Conservation (phyloP, 2,888 invertebrate species). For the Piscicola geometra region DNA sequence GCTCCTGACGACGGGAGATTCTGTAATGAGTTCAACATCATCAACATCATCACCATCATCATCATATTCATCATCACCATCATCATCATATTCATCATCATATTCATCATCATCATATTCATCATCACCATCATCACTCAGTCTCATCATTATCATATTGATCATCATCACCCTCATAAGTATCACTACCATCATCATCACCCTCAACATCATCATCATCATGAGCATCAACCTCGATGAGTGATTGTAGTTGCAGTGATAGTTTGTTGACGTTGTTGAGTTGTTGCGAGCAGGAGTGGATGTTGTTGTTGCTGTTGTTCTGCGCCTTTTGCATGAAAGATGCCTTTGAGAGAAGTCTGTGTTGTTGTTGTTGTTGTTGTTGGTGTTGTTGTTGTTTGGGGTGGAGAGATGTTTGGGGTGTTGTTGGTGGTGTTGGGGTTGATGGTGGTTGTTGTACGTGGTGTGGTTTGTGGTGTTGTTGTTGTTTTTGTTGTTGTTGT, state of each 20-base stretch:
- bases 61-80: neutral
- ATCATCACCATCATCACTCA: neutral
- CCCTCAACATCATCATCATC: too few relatives aligned
- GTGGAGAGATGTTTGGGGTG: neutral
- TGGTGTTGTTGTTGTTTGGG: neutral
- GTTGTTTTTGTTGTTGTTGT: too few relatives aligned
- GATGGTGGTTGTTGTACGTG: too few relatives aligned
- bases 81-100: neutral
- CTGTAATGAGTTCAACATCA: too few relatives aligned
- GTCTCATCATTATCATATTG: neutral
- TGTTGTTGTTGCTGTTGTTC: conserved; percentile 12
- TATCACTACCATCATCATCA: neutral
- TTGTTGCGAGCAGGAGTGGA: conserved; percentile 19
- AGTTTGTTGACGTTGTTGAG: conserved; percentile 9
- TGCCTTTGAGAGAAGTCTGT: neutral
- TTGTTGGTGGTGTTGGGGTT: too few relatives aligned
- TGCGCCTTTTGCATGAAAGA: too few relatives aligned
- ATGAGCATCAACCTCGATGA: conserved; percentile 21
- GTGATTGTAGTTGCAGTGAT: neutral
- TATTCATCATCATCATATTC: too few relatives aligned
- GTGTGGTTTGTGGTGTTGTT: too few relatives aligned
- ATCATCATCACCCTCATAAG: neutral
- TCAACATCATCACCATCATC: conserved; percentile 8
- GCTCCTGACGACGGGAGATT: too few relatives aligned
- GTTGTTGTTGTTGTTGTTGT: conserved; percentile 2